A percentile compares a stretch with the other conserved stretches of the same genome.
Conservation (phyloP, 2,113 vertebrate species). For the Melanerpes formicivorus region DNA sequence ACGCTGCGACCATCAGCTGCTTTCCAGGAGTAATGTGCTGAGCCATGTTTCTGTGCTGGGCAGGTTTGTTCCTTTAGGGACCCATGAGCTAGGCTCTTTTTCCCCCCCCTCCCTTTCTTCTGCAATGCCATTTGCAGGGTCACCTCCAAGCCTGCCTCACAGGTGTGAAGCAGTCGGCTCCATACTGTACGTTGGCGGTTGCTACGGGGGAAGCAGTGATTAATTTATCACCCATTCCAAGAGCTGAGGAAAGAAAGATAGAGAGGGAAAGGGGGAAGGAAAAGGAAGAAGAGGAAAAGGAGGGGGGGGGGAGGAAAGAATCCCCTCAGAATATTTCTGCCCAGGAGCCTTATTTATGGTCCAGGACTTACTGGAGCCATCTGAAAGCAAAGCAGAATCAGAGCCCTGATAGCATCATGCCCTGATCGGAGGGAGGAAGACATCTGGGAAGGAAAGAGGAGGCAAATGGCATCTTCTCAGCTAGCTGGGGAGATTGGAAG, state of each 20-base stretch:
- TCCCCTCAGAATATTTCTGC: neutral
- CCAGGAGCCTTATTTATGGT: slow-evolving; percentile 43
- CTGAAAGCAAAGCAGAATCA: slow-evolving; percentile 51
- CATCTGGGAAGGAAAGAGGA: neutral
- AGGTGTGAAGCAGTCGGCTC: neutral
- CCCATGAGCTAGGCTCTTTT: rapidly evolving
- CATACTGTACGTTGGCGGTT: neutral
- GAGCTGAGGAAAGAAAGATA: slow-evolving; percentile 16
- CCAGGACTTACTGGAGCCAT: neutral
- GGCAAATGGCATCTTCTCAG: neutral
- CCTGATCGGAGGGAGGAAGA: neutral
- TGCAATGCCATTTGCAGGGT: neutral
- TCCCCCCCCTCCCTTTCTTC: neutral
- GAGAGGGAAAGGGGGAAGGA: neutral
- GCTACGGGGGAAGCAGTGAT: slow-evolving; percentile 6
- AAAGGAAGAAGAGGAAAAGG: neutral
- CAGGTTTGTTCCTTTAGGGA: neutral
- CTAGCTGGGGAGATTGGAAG: neutral
- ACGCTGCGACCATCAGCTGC: rapidly evolving
- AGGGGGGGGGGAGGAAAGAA: neutral
- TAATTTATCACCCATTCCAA: slow-evolving; percentile 47
- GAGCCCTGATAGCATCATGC: neutral
- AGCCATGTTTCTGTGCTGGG: neutral
- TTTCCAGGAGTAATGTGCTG: neutral
- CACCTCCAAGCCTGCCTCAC: neutral